Base-by-base conservation (phyloP, 2,797 vertebrate species). In the Otolemur crassicaudatus region DNA sequence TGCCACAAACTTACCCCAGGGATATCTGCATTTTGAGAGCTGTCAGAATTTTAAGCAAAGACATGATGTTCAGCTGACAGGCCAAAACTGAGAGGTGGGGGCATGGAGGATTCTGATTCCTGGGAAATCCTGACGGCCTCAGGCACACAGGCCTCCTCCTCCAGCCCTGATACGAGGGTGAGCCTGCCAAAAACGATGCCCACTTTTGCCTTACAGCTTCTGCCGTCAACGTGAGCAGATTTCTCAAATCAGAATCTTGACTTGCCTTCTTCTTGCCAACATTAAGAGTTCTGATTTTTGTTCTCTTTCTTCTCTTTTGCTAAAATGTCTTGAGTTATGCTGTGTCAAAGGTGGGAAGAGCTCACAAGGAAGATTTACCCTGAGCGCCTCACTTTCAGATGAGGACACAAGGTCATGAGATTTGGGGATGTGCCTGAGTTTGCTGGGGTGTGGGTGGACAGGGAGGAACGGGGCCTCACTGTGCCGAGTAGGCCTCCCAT, bases 1-100 rank as follows among this genome's bases (percentile, higher is more conserved):
- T 88, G 94, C 95, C 94, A 94, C 69, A 94, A 63, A 96, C 87
- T 11, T 93, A 94, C 22, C 16, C 73, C 40, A 25, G 80, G 56
- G 63, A 82, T 46, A 70, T 67, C 4, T 89, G 63, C 63, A 79
- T 83, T 91, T 90, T 73, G 90, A 73, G 49, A 94, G 69, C 79
- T 77, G 73, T 81, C 77, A 77, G 53, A 81, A 76, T 91, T 76
- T 72, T 81, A 86, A 82, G 81, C 56, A 61, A 77, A 93, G 70
- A 20, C 0, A 0, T 16, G 77, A 49, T 46, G 25, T 77, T 81
- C 25, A 0, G 29, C 60, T 91, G 90, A 79, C 87, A 88, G 76
- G 76, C n/a, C 73, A 61, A 46, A 19, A 22, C 49, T 0, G 5
- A 40, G 23, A 0, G n/a, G n/a, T 7, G 29, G 56, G 56, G 9